Percentiles rank a stretch among this genome's conserved stretches.
These are phyloP conservation scores for Menidia menidia DNA, from an alignment of 2,797 vertebrate genomes.

Conservation along the genomic window DNA sequence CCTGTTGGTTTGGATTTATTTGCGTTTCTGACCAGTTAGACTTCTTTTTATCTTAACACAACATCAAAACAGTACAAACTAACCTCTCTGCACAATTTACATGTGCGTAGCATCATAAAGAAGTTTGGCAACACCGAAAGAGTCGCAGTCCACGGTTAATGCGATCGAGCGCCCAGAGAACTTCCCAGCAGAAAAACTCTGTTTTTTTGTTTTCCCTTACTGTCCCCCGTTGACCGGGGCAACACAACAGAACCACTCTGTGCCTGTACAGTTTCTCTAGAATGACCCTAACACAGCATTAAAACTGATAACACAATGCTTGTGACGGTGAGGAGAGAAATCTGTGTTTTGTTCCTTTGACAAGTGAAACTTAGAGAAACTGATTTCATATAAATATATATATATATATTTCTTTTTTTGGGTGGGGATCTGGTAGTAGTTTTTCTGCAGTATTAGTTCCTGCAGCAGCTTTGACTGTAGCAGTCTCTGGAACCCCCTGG, in stretches of 20 bases:
- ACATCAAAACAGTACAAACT: not conserved
- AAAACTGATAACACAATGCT: constrained; percentile 33
- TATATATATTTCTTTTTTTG: no score
- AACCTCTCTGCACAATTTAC: not conserved
- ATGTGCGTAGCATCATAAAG: not conserved
- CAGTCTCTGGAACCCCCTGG: constrained; percentile 55
- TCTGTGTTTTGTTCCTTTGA: not conserved
- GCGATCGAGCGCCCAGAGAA: not conserved
- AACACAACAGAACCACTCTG: constrained; percentile 31
- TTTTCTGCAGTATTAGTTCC: not conserved
- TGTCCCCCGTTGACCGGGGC: constrained; percentile 50
- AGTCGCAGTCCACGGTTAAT: constrained; percentile 5
- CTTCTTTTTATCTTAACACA: no score
- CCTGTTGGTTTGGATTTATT: constrained; percentile 9
- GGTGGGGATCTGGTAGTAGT: not conserved
- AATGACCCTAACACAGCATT: constrained; percentile 62
- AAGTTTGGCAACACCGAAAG: not conserved
- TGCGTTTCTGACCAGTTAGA: not conserved
- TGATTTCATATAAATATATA: not conserved
- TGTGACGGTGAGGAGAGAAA: constrained; percentile 58
- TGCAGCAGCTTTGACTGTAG: not conserved
- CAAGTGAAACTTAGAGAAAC: not conserved
- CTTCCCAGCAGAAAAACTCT: not conserved
- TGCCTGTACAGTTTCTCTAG: constrained; percentile 56
- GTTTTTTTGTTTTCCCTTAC: not conserved